Evolutionary conservation across 2,888 invertebrate species (phyloP).

Genomic region (Hyppa rectilinea): DNA sequence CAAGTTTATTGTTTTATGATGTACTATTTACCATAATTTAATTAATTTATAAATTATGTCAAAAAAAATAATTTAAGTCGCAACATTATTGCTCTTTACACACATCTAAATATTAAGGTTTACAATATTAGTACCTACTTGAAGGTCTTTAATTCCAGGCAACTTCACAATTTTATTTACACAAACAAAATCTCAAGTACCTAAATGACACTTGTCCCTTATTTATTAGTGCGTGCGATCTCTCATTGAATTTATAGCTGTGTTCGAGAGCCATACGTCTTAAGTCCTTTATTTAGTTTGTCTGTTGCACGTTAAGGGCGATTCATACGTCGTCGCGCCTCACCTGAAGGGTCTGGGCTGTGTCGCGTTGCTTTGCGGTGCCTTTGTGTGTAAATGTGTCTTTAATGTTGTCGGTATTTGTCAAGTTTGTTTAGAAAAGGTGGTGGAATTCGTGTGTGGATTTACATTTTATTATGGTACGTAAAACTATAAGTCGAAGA

Average conservation of each 20-base stretch:
- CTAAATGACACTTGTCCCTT: slow-evolving; percentile 23
- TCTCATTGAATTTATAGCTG: slow-evolving; percentile 47
- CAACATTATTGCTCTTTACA: too few relatives aligned
- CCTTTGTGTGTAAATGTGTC: slow-evolving; percentile 46
- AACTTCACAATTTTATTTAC: slow-evolving; percentile 7
- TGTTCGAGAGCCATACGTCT: slow-evolving; percentile 37
- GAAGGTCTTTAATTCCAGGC: background rate
- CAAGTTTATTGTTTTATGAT: too few relatives aligned
- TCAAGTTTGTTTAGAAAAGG: slow-evolving; percentile 14
- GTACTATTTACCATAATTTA: too few relatives aligned
- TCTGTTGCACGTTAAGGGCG: slow-evolving; percentile 23
- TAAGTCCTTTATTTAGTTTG: slow-evolving; percentile 48
- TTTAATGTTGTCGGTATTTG: slow-evolving; percentile 43
- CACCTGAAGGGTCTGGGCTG: background rate
- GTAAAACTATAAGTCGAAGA: too few relatives aligned
- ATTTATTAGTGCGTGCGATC: slow-evolving; percentile 45
- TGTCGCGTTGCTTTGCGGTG: slow-evolving; percentile 5
- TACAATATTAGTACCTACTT: background rate
- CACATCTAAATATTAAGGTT: too few relatives aligned
- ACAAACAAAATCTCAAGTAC: slow-evolving; percentile 13
- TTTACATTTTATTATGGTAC: slow-evolving; percentile 15
- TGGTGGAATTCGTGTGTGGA: background rate
- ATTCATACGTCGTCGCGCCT: slow-evolving; percentile 47
- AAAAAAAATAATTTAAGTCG: too few relatives aligned
- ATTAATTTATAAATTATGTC: too few relatives aligned